phyloP scores from a whole-genome alignment of 2,888 invertebrate genomes.

The Escarpia spicata region DNA sequence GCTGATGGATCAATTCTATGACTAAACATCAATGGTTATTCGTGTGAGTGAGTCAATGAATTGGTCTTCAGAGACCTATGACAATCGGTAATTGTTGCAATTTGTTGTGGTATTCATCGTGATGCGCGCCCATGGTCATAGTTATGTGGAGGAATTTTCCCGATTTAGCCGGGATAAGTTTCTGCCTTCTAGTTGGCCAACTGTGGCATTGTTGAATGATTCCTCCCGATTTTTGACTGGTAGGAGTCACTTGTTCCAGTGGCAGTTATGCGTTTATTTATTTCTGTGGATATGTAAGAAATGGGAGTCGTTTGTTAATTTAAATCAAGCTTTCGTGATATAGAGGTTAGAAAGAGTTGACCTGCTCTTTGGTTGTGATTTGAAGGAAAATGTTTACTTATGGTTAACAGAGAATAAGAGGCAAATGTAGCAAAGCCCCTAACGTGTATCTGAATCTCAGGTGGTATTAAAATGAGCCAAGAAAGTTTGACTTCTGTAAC shows the following conservation, averaged over 20 bases:
- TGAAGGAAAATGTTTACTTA: not conserved
- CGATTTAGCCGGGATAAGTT: not conserved
- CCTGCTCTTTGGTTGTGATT: not conserved
- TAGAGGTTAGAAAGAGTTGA: no score
- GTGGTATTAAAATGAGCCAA: not conserved
- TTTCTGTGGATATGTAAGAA: not conserved
- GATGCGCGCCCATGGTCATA: not conserved
- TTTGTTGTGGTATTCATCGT: not conserved
- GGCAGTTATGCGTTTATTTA: not conserved
- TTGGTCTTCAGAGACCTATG: not conserved
- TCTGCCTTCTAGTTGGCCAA: not conserved
- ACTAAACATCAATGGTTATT: conserved; percentile 11
- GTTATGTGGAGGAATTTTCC: not conserved
- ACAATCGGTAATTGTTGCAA: not conserved
- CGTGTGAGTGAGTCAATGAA: not conserved
- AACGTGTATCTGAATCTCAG: not conserved
- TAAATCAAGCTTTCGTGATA: not conserved
- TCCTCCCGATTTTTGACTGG: not conserved
- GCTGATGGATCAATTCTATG: not conserved
- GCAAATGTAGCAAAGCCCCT: not conserved
- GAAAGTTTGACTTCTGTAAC: no score
- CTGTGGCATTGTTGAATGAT: not conserved
- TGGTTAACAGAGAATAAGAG: no score
- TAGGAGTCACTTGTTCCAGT: not conserved
- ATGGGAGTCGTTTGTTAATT: not conserved